Base-by-base conservation (phyloP, 2,888 invertebrate genomes). In the Watsonalla cultraria region DNA sequence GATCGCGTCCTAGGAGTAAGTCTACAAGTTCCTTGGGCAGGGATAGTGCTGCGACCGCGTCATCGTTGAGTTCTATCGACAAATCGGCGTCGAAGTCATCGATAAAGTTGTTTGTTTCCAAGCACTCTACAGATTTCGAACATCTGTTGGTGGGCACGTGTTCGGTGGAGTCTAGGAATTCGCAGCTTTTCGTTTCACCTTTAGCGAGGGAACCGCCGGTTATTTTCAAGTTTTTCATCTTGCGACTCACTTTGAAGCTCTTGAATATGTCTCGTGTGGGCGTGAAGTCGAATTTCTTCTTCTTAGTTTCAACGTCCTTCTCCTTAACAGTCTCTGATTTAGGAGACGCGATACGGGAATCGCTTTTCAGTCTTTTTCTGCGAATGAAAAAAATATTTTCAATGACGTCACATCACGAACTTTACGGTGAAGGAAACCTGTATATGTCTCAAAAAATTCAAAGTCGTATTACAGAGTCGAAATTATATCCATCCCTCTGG, bases 301-400 rank as follows among this genome's bases (percentile, higher is more conserved):
- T 91, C 57, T 90, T 90, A 0, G 86, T 81, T 42, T 86, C 87
- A 5, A 82, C 78, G 62, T 86, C 83, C 57, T 80, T 78, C 45
- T 83, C 89, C 56, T 87, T 86, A n/a, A 80, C 61, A 0, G 74
- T 72, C 53, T 89, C 87, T 0, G 83, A 82, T 68, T 90, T 89
- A 0, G 85, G 82, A 0, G 84, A 81, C 33, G 71, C 66, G 56
- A 84, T 60, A 59, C 89, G 86, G 0, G 91, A 90, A 68, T 91
- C 91, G 74, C 91, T 91, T 74, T 91, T 91, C 59, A 91, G 81
- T 53, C 91, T 79, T 76, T 90, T 91, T 58, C 87, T 87, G 70
- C 7, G 60, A 53, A 6, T 24, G 24, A 24, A 24, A 24, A 24
- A 24, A 24, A 24, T 24, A 24, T 4, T 2, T 24, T 2, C 24